A percentile compares a stretch with the other conserved stretches of the same genome.
Evolutionary conservation across 92 coral and sea anemone species (phyloP).

Genomic region (Porites rus): DNA sequence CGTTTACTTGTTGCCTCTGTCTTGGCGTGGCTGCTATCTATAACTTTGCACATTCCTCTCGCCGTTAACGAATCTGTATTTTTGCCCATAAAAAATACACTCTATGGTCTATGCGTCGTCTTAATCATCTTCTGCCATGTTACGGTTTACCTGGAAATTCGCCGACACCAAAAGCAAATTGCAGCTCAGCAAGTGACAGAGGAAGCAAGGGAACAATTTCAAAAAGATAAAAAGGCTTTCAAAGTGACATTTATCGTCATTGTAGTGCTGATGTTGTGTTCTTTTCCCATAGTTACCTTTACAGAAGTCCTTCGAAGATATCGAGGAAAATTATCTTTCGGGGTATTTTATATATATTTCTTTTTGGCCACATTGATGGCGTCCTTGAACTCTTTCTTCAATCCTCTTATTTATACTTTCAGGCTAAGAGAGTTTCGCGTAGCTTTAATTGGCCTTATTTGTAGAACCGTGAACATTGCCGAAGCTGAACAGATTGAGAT

Average conservation of each 20-base stretch:
- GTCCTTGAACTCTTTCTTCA: neutral
- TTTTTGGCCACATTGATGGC: neutral
- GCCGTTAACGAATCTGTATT: neutral
- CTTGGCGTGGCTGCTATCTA: neutral
- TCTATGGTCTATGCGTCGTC: neutral
- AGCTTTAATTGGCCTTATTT: neutral
- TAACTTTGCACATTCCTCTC: neutral
- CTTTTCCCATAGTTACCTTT: neutral
- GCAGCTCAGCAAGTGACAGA: slow-evolving; percentile 12
- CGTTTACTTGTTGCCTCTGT: neutral
- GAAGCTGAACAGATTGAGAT: slow-evolving; percentile 3
- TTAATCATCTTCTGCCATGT: slow-evolving; percentile 9
- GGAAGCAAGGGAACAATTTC: neutral
- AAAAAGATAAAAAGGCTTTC: neutral
- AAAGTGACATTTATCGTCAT: neutral
- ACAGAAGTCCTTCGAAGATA: neutral
- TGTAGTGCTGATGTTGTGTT: neutral
- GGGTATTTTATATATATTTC: neutral
- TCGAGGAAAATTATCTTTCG: neutral
- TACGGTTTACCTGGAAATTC: neutral
- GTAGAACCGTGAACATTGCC: slow-evolving; percentile 2
- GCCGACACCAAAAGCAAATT: slow-evolving; percentile 2
- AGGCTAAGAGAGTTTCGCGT: neutral
- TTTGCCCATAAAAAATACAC: neutral
- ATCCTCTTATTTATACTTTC: neutral